Evolutionary conservation across 2,113 vertebrate genomes (phyloP).

Genomic region (Nesoenas mayeri): DNA sequence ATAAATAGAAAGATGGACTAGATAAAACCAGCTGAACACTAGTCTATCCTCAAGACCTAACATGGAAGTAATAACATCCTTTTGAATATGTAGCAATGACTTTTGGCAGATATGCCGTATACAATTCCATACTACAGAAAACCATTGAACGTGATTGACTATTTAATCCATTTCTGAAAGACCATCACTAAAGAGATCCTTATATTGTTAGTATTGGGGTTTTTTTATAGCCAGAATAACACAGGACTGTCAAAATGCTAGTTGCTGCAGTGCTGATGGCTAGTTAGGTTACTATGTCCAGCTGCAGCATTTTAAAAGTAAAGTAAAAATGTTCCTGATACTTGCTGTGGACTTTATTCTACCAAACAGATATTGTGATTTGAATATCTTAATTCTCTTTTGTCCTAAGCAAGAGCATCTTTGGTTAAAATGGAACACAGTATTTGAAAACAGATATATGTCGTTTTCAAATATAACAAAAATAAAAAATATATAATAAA

Average conservation of each 20-base stretch:
- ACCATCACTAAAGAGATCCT: conserved; percentile 30
- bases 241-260: conserved; percentile 54
- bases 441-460: background rate
- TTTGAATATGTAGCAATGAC: conserved; percentile 53
- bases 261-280: background rate
- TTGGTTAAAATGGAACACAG: background rate
- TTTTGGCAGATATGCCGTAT: conserved; percentile 66
- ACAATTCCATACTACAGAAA: conserved; percentile 44
- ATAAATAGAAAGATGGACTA: conserved; percentile 71
- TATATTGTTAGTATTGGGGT: background rate
- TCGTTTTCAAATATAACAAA: background rate
- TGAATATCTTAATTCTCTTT: background rate
- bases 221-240: conserved; percentile 32
- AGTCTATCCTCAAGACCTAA: conserved; percentile 74
- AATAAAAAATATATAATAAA: background rate
- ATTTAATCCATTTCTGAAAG: conserved; percentile 66
- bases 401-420: background rate
- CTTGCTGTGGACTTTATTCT: background rate
- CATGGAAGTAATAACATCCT: conserved; percentile 54
- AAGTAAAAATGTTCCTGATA: background rate
- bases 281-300: background rate
- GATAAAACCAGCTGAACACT: conserved; percentile 74
- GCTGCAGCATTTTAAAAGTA: conserved; percentile 33
- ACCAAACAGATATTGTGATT: background rate
- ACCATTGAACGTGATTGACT: conserved; percentile 46